Evolutionary conservation across 2,888 invertebrate species (phyloP).

Genomic region (Rhaphigaster nebulosa): DNA sequence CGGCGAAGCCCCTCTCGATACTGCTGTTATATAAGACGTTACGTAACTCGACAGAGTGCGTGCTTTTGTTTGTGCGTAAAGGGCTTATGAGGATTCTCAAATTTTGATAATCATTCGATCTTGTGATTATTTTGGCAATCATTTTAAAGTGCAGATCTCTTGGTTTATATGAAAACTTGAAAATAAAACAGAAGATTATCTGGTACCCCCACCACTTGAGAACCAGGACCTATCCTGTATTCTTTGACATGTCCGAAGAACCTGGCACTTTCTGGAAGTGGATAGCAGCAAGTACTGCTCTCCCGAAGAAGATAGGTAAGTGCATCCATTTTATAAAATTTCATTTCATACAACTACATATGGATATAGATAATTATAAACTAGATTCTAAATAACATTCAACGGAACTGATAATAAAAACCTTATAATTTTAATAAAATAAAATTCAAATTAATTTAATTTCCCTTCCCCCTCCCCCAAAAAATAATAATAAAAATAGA

Average conservation of each 20-base stretch:
- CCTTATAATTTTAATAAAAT: neutral
- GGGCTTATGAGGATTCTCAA: neutral
- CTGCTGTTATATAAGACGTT: neutral
- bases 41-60: neutral
- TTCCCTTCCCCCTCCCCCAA: neutral
- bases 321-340: neutral
- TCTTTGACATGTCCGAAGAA: neutral
- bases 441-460: neutral
- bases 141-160: neutral
- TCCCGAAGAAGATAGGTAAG: neutral
- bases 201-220: neutral
- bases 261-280: neutral
- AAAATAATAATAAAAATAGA: neutral
- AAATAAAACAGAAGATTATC: neutral
- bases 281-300: neutral
- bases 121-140: neutral
- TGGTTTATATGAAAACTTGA: neutral
- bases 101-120: neutral
- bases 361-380: neutral
- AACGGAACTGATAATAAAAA: neutral
- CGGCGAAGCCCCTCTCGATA: neutral
- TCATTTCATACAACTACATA: neutral
- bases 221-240: neutral
- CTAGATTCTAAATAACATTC: neutral
- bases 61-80: neutral